phyloP scores from a whole-genome alignment of 2,797 vertebrate species.

The Adelosebastes latens region DNA sequence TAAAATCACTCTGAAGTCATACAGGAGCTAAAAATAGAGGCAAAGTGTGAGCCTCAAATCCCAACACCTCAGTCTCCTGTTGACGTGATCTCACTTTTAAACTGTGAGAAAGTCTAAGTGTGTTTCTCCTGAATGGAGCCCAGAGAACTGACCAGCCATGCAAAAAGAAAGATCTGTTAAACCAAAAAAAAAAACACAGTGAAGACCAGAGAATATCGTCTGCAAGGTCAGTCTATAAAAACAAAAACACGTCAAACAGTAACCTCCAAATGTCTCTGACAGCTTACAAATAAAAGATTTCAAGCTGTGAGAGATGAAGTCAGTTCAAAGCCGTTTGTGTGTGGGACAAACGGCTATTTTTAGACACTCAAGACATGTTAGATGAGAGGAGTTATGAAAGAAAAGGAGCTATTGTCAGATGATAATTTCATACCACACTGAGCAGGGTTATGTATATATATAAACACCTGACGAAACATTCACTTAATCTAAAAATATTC shows the following conservation, averaged over 20 bases:
- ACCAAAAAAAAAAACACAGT: neutral
- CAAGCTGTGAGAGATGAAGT: constrained; percentile 19
- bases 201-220: neutral
- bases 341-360: constrained; percentile 50
- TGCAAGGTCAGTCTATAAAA: neutral
- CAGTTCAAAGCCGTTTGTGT: constrained; percentile 33
- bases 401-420: constrained; percentile 14
- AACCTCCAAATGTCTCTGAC: neutral
- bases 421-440: constrained; percentile 9
- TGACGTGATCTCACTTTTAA: constrained; percentile 15
- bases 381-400: constrained; percentile 27
- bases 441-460: neutral
- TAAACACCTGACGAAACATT: neutral
- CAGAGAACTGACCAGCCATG: neutral
- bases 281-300: constrained; percentile 17
- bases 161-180: neutral
- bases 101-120: neutral
- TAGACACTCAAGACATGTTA: constrained; percentile 29
- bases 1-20: constrained; percentile 6
- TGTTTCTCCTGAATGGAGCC: neutral
- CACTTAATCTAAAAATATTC: constrained; percentile 9
- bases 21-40: constrained; percentile 2
- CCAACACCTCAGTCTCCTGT: neutral
- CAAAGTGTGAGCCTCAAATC: neutral
- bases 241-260: neutral